Evolutionary conservation across 2,113 vertebrate species (phyloP).

Genomic region (Myotis yumanensis): DNA sequence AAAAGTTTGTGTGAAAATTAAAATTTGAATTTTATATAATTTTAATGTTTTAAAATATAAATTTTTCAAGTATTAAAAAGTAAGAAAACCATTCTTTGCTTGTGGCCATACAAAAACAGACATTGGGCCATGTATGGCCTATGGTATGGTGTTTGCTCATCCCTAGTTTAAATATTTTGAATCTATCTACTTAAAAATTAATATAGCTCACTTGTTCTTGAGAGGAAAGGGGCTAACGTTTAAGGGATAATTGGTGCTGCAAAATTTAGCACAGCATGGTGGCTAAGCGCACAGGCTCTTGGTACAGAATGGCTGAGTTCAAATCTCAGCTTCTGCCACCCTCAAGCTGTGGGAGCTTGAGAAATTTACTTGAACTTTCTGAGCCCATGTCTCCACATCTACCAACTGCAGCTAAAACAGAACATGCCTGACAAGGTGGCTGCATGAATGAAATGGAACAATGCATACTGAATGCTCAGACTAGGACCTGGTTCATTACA

Average conservation of each 20-base stretch:
- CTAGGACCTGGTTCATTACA: background rate
- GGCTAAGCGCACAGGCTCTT: background rate
- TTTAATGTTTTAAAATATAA: slow-evolving; percentile 14
- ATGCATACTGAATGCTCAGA: background rate
- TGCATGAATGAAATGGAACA: background rate
- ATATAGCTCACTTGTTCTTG: background rate
- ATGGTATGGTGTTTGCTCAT: background rate
- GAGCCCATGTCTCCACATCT: background rate
- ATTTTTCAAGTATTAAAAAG: background rate
- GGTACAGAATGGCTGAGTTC: background rate
- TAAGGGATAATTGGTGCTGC: background rate
- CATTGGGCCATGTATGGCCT: background rate
- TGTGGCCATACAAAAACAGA: background rate
- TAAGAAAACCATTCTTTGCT: background rate
- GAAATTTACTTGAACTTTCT: background rate
- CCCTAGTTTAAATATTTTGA: background rate
- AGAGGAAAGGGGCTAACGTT: background rate
- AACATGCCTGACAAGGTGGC: background rate
- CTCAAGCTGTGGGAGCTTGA: background rate
- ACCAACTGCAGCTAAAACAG: background rate
- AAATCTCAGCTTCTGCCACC: background rate
- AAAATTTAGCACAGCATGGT: background rate
- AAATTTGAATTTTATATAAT: background rate
- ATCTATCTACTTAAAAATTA: background rate
- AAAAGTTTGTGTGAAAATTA: background rate